These are phyloP conservation scores for Geodia barretti DNA, from an alignment of 37 sponge, comb jelly and placozoan genomes.

Conservation along the genomic window DNA sequence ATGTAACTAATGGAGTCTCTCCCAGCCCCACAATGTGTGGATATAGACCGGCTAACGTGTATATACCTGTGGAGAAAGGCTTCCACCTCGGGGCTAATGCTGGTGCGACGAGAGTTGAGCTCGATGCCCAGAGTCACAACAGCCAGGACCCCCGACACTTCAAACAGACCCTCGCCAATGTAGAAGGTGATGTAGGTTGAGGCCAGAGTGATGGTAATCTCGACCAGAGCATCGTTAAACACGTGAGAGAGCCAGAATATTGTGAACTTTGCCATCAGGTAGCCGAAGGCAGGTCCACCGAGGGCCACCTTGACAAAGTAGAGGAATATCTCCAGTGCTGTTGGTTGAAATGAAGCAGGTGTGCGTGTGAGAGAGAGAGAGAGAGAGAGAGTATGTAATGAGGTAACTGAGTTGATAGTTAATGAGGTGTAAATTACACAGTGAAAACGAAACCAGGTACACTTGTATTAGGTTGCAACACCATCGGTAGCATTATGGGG, in stretches of 20 bases:
- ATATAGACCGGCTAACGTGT: constrained; percentile 7
- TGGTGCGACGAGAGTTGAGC: constrained; percentile 78
- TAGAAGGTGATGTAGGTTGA: constrained; percentile 92
- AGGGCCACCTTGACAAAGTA: constrained; percentile 68
- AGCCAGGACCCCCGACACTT: constrained; percentile 90
- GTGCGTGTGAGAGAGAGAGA: neutral
- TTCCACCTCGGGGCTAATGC: constrained; percentile 93
- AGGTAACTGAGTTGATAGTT: no score
- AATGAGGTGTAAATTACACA: no score
- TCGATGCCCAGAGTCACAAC: constrained; percentile 88
- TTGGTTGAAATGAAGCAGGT: neutral
- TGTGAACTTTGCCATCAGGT: constrained; percentile 78
- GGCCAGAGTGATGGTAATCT: constrained; percentile 91
- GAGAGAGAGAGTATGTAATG: no score
- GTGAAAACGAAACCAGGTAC: no score
- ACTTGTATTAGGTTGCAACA: no score
- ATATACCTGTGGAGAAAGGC: constrained; percentile 81
- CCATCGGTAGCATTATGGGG: no score
- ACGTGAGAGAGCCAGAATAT: constrained; percentile 87
- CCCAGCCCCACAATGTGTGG: no score
- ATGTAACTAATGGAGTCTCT: no score
- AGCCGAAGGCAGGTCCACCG: constrained; percentile 84
- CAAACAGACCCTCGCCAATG: constrained; percentile 74
- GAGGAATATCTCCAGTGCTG: constrained; percentile 58
- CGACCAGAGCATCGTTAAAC: constrained; percentile 92